These are phyloP conservation scores for Galago senegalensis DNA, from an alignment of 2,797 vertebrate species.

Conservation along the genomic window DNA sequence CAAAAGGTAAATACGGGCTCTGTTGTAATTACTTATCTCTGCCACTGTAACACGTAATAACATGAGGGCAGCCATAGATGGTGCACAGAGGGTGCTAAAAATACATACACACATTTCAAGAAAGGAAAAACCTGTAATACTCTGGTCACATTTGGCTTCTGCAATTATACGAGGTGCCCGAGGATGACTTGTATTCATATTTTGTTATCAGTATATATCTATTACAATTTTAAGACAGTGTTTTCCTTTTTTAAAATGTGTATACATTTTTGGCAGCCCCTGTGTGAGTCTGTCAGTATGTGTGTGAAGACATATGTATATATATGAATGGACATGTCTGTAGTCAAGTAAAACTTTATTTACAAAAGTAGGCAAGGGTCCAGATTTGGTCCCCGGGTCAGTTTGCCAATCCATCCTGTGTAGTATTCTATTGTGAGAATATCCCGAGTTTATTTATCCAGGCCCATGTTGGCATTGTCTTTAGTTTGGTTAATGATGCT, in stretches of 20 bases:
- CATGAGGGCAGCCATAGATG: background rate
- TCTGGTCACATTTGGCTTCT: too few relatives aligned
- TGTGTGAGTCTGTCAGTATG: too few relatives aligned
- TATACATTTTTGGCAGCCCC: too few relatives aligned
- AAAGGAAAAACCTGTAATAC: too few relatives aligned
- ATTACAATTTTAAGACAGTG: too few relatives aligned
- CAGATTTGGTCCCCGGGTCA: background rate
- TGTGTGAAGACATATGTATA: too few relatives aligned
- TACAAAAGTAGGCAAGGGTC: background rate
- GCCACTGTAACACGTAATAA: background rate
- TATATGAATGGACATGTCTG: background rate
- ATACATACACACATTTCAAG: too few relatives aligned
- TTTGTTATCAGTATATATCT: too few relatives aligned
- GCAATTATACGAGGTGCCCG: too few relatives aligned
- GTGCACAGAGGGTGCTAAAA: background rate
- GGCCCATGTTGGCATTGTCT: background rate
- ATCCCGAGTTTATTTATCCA: background rate
- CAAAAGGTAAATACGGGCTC: background rate
- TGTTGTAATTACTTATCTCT: background rate
- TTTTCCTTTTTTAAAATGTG: too few relatives aligned
- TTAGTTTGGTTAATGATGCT: background rate
- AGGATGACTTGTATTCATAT: too few relatives aligned
- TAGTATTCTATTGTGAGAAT: background rate
- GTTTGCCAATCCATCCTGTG: background rate
- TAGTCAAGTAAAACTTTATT: constrained; percentile 1